phyloP scores from a whole-genome alignment of 2,113 vertebrate genomes.

The Corythaixoides concolor region DNA sequence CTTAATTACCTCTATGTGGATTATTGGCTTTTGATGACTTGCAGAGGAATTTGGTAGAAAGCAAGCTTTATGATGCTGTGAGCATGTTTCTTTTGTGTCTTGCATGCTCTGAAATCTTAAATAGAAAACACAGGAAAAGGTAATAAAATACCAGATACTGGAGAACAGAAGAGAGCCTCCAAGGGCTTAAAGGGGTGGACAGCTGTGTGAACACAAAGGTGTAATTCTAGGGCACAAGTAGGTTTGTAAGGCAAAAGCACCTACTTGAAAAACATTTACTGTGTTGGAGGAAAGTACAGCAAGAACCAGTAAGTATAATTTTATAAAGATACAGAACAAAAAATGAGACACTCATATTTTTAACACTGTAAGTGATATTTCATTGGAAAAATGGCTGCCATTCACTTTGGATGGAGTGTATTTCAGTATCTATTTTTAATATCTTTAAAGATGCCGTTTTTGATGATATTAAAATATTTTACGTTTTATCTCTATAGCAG shows the following conservation, averaged over 20 bases:
- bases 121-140: not conserved
- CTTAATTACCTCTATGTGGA: not conserved
- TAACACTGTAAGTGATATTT: not conserved
- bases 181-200: not conserved
- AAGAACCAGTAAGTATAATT: not conserved
- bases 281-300: not conserved
- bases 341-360: not conserved
- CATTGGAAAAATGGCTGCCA: not conserved
- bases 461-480: not conserved
- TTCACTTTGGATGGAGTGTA: not conserved
- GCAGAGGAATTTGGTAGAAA: not conserved
- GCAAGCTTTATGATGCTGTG: not conserved
- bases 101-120: not conserved
- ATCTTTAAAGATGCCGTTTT: not conserved
- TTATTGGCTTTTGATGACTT: not conserved
- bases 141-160: not conserved
- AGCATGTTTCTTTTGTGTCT: not conserved
- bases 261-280: not conserved
- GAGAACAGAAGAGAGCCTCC: not conserved
- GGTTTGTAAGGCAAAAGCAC: not conserved
- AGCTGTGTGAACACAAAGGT: not conserved
- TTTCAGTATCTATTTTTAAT: not conserved
- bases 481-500: not conserved
- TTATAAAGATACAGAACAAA: not conserved
- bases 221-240: not conserved